phyloP scores from a whole-genome alignment of 2,797 vertebrate species.

The Podarcis lilfordi region DNA sequence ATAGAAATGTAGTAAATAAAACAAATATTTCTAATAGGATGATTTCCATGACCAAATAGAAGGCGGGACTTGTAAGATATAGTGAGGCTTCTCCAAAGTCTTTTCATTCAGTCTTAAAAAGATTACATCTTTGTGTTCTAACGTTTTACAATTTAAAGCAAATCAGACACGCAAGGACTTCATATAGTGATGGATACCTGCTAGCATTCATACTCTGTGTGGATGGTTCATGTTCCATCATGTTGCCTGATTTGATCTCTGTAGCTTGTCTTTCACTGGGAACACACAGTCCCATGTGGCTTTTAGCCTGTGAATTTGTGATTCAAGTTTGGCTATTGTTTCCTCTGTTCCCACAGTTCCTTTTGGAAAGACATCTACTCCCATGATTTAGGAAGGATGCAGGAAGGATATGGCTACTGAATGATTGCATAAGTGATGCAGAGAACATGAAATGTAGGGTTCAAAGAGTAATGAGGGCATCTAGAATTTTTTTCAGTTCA shows the following conservation, averaged over 20 bases:
- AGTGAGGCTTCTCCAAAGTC: constrained; percentile 42
- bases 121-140: constrained; percentile 22
- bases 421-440: constrained; percentile 45
- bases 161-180: constrained; percentile 11
- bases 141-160: constrained; percentile 25
- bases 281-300: constrained; percentile 23
- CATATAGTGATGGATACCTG: constrained; percentile 13
- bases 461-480: constrained; percentile 45
- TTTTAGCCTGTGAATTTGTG: constrained; percentile 60
- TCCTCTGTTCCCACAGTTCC: constrained; percentile 61
- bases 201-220: constrained; percentile 48
- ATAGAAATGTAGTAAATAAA: constrained; percentile 29
- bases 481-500: constrained; percentile 49
- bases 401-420: constrained; percentile 67
- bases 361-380: constrained; percentile 69
- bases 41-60: not conserved
- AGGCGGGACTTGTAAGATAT: constrained; percentile 19
- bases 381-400: constrained; percentile 68
- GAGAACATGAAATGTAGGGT: constrained; percentile 31
- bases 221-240: constrained; percentile 48
- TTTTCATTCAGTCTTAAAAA: constrained; percentile 40
- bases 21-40: constrained; percentile 38
- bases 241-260: constrained; percentile 41
- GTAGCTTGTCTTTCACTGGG: constrained; percentile 43
- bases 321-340: constrained; percentile 62